Evolutionary conservation across 1,140 invertebrate genomes (phyloP).

Genomic region (Varroa destructor): DNA sequence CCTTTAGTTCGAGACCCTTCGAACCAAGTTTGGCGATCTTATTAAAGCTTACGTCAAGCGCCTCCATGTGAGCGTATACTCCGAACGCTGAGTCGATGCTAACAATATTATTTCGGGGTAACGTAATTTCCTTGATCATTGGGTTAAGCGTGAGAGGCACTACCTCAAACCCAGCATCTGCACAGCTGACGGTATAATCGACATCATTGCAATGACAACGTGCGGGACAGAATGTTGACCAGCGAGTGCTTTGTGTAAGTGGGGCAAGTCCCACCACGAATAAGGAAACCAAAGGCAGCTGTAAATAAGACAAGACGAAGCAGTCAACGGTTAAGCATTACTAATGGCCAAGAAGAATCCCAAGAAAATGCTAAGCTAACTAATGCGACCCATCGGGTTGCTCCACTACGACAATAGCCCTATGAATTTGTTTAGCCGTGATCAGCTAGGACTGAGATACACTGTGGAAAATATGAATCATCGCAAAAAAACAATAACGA

Average conservation of each 20-base stretch:
- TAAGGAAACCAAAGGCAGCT: too few relatives aligned
- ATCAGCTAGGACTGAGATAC: too few relatives aligned
- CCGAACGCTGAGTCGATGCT: conserved; percentile 69
- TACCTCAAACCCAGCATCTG: conserved; percentile 66
- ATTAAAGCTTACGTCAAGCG: conserved; percentile 68
- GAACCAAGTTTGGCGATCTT: conserved; percentile 55
- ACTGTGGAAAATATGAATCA: too few relatives aligned
- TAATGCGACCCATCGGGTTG: too few relatives aligned
- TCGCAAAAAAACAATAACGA: too few relatives aligned
- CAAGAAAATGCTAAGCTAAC: too few relatives aligned
- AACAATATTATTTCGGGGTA: conserved; percentile 70
- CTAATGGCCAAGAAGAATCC: too few relatives aligned
- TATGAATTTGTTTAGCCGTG: too few relatives aligned
- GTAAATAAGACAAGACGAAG: too few relatives aligned
- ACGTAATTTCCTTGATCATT: conserved; percentile 62
- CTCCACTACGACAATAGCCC: too few relatives aligned
- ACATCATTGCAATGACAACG: conserved; percentile 73
- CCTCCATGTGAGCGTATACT: conserved; percentile 67
- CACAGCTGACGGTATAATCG: conserved; percentile 67
- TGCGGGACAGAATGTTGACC: conserved; percentile 47
- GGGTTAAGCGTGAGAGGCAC: conserved; percentile 81
- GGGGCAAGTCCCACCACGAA: too few relatives aligned
- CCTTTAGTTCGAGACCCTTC: conserved; percentile 55
- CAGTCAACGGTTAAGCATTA: too few relatives aligned
- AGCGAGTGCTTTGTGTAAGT: not conserved